Evolutionary conservation across 2,797 vertebrate genomes (phyloP).

Genomic region (Anabas testudineus): DNA sequence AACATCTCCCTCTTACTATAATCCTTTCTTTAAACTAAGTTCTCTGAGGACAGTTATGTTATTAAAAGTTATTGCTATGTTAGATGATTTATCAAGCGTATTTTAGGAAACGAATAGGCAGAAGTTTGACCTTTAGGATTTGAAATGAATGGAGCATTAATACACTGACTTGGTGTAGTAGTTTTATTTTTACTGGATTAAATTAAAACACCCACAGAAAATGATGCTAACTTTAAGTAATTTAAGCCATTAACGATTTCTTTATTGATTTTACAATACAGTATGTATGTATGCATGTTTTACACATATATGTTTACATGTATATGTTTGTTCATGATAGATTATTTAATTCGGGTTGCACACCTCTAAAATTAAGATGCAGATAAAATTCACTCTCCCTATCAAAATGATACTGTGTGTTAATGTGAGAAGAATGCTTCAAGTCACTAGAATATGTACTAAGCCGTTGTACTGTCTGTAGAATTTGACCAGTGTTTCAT

Average conservation of each 20-base stretch:
- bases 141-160: background rate
- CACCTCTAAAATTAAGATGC: too few relatives aligned
- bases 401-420: background rate
- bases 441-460: background rate
- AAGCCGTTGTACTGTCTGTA: background rate
- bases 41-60: too few relatives aligned
- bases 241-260: too few relatives aligned
- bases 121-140: background rate
- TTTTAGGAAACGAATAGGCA: background rate
- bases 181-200: background rate
- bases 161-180: too few relatives aligned
- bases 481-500: background rate
- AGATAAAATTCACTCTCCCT: background rate
- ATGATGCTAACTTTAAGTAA: background rate
- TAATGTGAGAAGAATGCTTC: background rate
- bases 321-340: background rate
- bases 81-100: background rate
- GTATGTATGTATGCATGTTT: too few relatives aligned
- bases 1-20: constrained; percentile 39
- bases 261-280: too few relatives aligned
- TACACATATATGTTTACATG: background rate
- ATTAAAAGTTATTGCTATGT: background rate
- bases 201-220: background rate
- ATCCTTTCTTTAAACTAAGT: too few relatives aligned
- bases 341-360: background rate